phyloP scores from a whole-genome alignment of 2,113 vertebrate species.

The Psittacula cyanocephala region DNA sequence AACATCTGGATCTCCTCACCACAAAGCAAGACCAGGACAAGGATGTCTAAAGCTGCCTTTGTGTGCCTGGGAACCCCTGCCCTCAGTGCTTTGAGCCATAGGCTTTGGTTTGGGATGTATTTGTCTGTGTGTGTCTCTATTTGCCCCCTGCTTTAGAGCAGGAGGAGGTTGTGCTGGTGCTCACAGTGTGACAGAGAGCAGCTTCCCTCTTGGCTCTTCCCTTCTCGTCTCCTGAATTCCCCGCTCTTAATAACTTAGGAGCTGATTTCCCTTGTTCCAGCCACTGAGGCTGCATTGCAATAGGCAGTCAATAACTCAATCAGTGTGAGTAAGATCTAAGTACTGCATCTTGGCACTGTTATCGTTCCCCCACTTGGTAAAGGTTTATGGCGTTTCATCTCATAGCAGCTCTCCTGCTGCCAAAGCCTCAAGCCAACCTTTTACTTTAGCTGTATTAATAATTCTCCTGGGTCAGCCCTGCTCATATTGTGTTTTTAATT shows the following conservation, averaged over 20 bases:
- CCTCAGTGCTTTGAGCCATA: background rate
- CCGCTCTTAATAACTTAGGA: background rate
- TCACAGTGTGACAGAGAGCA: background rate
- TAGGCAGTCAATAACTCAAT: background rate
- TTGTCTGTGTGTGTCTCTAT: fast-evolving
- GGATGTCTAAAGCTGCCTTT: background rate
- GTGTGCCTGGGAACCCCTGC: background rate
- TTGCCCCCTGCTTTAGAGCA: background rate
- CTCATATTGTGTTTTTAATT: background rate
- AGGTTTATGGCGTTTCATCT: background rate
- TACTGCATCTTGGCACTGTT: background rate
- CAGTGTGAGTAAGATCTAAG: background rate
- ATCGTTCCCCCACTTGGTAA: background rate
- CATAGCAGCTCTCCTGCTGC: background rate
- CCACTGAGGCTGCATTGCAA: background rate
- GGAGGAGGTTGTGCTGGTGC: background rate
- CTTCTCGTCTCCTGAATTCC: background rate
- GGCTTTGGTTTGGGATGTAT: background rate
- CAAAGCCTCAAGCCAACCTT: slow-evolving; percentile 27
- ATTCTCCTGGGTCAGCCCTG: slow-evolving; percentile 9
- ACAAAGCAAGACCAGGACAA: background rate
- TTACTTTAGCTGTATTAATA: slow-evolving; percentile 47
- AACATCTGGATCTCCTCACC: background rate
- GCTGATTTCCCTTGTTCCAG: background rate
- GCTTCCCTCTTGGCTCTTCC: background rate